These are phyloP conservation scores for Drosophila lacteicornis DNA, from an alignment of 1,140 invertebrate genomes.

Conservation along the genomic window DNA sequence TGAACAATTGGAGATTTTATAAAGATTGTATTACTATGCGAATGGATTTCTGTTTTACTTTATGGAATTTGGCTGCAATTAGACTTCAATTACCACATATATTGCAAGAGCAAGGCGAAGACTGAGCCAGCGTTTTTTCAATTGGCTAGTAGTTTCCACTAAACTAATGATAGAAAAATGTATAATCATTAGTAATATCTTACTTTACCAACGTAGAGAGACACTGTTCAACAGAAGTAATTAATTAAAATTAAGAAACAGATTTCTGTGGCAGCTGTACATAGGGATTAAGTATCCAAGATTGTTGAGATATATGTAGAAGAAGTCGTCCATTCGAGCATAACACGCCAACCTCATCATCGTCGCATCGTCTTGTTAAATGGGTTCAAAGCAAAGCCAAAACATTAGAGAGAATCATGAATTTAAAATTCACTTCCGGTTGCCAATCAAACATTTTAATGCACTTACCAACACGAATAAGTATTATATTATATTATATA, in stretches of 20 bases:
- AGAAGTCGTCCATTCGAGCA: constrained; percentile 55
- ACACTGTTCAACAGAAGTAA: constrained; percentile 40
- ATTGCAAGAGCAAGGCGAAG: constrained; percentile 57
- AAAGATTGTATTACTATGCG: constrained; percentile 1
- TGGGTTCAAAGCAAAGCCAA: constrained; percentile 44
- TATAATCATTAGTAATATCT: constrained; percentile 33
- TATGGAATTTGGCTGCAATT: constrained; percentile 28
- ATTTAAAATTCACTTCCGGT: constrained; percentile 60
- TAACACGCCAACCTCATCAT: constrained; percentile 53
- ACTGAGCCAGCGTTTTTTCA: constrained; percentile 50
- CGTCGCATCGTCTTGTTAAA: constrained; percentile 51
- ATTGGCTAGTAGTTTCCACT: constrained; percentile 50
- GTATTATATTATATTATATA: constrained; percentile 32
- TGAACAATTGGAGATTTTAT: constrained; percentile 15
- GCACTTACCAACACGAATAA: constrained; percentile 31
- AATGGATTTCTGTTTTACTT: constrained; percentile 14
- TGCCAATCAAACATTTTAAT: constrained; percentile 52
- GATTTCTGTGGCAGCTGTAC: constrained; percentile 29
- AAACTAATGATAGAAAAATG: constrained; percentile 44
- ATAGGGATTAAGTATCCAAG: constrained; percentile 12
- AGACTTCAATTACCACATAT: constrained; percentile 43
- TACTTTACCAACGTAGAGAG: constrained; percentile 37
- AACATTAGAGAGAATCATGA: constrained; percentile 54
- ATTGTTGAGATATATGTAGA: constrained; percentile 52
- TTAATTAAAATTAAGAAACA: constrained; percentile 1